Evolutionary conservation across 2,113 vertebrate species (phyloP).

Genomic region (Urocitellus parryii): DNA sequence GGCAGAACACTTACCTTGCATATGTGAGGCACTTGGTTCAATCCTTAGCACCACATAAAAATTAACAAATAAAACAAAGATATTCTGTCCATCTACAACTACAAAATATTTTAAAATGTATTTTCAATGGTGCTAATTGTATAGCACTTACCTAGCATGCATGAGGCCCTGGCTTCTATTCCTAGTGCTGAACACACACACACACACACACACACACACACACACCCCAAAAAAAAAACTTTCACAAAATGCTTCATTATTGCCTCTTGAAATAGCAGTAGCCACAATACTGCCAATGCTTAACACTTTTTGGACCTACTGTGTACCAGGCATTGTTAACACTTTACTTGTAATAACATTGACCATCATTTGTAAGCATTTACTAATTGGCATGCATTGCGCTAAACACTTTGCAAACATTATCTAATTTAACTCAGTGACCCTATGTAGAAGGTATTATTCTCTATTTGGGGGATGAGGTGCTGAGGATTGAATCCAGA

Average conservation of each 20-base stretch:
- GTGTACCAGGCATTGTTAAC: neutral
- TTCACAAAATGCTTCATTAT: neutral
- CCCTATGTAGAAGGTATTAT: neutral
- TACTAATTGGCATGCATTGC: neutral
- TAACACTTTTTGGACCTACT: neutral
- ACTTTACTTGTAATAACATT: conserved; percentile 29
- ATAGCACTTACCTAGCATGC: too few relatives aligned
- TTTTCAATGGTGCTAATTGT: too few relatives aligned
- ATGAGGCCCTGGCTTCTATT: neutral
- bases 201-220: too few relatives aligned
- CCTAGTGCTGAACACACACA: neutral
- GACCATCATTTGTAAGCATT: neutral
- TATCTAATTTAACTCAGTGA: neutral
- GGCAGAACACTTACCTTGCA: neutral
- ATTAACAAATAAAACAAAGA: too few relatives aligned
- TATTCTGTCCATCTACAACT: too few relatives aligned
- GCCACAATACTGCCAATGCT: neutral
- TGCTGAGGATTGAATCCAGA: neutral
- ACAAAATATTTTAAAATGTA: too few relatives aligned
- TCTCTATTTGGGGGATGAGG: neutral
- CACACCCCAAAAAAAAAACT: neutral
- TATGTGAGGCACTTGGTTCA: neutral
- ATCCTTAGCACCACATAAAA: too few relatives aligned
- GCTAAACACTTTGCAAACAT: neutral
- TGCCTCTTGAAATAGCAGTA: neutral